Evolutionary conservation across 23 tunicate species (phyloP), one percentile per base, ranked within the genome.

Genomic region (Aplidium turbinatum): DNA sequence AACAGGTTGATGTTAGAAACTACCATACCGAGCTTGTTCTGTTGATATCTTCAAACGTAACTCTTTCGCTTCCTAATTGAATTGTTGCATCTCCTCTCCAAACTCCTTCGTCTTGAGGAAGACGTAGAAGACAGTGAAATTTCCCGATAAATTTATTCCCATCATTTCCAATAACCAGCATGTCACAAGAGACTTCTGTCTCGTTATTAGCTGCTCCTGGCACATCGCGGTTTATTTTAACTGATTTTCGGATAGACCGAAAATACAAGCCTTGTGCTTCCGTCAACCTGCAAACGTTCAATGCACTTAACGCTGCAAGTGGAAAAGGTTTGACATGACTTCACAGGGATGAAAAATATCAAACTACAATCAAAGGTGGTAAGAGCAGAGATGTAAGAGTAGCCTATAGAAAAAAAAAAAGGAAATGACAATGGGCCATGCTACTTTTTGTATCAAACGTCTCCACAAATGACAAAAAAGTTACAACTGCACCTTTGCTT

Each of bases 51-150:
- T 57, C 75, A 69, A 80, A 80, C 27, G 72, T 69, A 11, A 69
- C 75, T 23, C 3, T 20, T 32, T 68, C 63, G 26, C 31, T 27
- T n/a, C 33, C 79, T 1, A 82, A 18, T 23, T 60, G n/a, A 3
- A 82, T 35, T 29, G 62, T 63, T 47, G 38, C 33, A 35, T 0
- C 63, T 51, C 79, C 87, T 2, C 21, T 20, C 87, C 87, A 82
- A 13, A 53, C 74, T 42, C 54, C 65, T 65, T 58, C 65, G 16
- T 47, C 74, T 31, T 80, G 85, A 0, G 77, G 46, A 25, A 33
- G 54, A 0, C 56, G 39, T 9, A 82, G 66, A 19, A 57, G 62
- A 33, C 72, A 27, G 47, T 51, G 39, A 45, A 63, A 9, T 23
- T 1, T 30, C 3, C 94, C 94, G 33, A 57, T 33, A 29, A 51